Conservation (phyloP, 2,113 vertebrate species). For the Jaculus jaculus region DNA sequence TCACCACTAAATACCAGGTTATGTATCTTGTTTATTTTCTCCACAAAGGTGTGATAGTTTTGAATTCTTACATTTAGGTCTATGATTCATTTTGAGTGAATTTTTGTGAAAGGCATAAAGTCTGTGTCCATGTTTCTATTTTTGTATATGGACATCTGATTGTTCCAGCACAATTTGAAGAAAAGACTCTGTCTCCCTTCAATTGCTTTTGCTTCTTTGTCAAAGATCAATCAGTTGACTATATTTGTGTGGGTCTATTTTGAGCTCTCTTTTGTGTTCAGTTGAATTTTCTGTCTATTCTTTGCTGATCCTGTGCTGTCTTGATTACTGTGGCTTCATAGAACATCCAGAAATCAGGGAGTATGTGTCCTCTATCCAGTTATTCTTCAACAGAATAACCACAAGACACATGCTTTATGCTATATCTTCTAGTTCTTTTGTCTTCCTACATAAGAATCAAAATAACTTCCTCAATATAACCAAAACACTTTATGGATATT, state of each 20-base stretch:
- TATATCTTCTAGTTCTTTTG: background rate
- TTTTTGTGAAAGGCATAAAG: background rate
- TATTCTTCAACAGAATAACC: background rate
- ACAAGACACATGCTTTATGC: background rate
- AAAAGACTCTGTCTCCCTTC: background rate
- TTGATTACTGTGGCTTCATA: background rate
- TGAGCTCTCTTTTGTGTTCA: background rate
- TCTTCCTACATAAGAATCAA: background rate
- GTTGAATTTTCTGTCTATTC: background rate
- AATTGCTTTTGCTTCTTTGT: conserved; percentile 6
- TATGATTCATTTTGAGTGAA: background rate
- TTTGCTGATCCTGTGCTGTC: background rate
- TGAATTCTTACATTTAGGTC: background rate
- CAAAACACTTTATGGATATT: background rate
- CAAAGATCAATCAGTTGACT: conserved; percentile 5
- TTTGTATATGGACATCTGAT: background rate
- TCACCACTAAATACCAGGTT: background rate
- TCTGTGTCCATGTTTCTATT: background rate
- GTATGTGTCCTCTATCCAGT: background rate
- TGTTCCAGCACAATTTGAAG: background rate
- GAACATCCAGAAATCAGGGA: background rate
- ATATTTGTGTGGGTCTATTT: background rate
- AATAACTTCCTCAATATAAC: background rate
- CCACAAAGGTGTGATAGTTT: background rate
- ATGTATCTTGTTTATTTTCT: background rate